phyloP scores from a whole-genome alignment of 2,113 vertebrate species.

The Neodon shergylaensis region DNA sequence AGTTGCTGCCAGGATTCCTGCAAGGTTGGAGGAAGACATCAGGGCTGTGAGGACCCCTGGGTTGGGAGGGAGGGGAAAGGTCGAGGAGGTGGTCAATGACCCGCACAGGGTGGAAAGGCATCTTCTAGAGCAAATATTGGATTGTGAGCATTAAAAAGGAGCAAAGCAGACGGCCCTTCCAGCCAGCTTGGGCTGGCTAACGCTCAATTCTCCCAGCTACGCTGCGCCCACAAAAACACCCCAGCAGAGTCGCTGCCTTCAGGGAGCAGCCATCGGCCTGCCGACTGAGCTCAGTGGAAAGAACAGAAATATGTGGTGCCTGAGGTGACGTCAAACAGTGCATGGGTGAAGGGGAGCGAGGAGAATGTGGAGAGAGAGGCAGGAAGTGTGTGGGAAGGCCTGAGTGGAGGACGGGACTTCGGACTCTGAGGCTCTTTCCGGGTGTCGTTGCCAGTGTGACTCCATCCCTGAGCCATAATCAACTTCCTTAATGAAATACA shows the following conservation, averaged over 20 bases:
- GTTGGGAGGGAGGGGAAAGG: neutral
- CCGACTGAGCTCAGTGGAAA: rapidly evolving
- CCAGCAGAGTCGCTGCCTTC: rapidly evolving
- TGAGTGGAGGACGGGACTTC: slow-evolving; percentile 80
- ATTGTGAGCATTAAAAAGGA: slow-evolving; percentile 60
- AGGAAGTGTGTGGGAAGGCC: neutral
- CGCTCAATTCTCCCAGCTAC: neutral
- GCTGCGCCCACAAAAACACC: neutral
- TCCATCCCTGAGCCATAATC: slow-evolving; percentile 98
- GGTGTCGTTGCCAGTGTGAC: slow-evolving; percentile 95
- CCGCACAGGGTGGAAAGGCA: neutral
- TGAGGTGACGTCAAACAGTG: no score
- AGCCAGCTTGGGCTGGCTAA: rapidly evolving
- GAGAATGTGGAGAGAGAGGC: rapidly evolving
- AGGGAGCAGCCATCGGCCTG: neutral
- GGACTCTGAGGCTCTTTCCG: slow-evolving; percentile 94
- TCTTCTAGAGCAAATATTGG: slow-evolving; percentile 63
- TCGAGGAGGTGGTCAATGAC: neutral
- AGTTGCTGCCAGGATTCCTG: slow-evolving; percentile 59
- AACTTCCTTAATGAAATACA: slow-evolving; percentile 99
- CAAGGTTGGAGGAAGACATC: neutral
- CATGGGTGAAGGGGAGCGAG: neutral
- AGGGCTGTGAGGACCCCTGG: neutral
- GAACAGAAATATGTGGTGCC: rapidly evolving
- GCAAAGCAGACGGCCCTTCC: slow-evolving; percentile 22